Base-by-base conservation (phyloP, 2,888 invertebrate genomes). In the Drosophila testacea region DNA sequence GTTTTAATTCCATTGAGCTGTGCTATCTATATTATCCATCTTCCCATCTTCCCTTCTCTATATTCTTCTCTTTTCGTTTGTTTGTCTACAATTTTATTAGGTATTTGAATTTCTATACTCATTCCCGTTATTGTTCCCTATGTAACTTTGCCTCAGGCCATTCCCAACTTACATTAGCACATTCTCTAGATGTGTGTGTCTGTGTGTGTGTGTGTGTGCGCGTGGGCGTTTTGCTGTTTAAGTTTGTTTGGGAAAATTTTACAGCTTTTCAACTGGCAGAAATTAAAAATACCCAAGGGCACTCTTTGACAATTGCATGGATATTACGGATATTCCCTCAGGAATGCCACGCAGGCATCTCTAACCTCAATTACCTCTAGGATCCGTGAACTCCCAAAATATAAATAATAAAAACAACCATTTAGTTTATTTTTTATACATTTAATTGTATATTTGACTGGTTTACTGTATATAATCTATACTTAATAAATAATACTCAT, bases 1-100 rank as follows among this genome's bases (percentile, higher is more conserved):
- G 82, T 85, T 83, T 88, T 88, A 88, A 83, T 83, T 88, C 67
- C 85, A 84, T 82, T 77, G 77, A 81, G 87, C 81, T 65, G 64
- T 64, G 67, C 76, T 83, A 87, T 82, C 79, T 63, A 51, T 57
- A 67, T 65, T 66, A 66, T 67, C 69, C 88, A 81, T 70, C 67
- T 56, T 36, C 42, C 69, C 88, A 81, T 70, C 67, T 56, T 36
- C 42, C 63, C 77, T 46, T 67, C 59, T 34, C 13, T 9, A n/a
- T 64, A 27, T 62, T 55, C 47, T 55, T 44, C n/a, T 7, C 41
- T n/a, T 22, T 38, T 9, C 28, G 47, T 61, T 78, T 78, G 64
- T 73, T 76, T 78, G 69, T 68, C 50, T 42, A 62, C 60, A 76
- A 73, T 78, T 78, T 78, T 73, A 76, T 76, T 73, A 73, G 62